Conservation (phyloP, 2,888 invertebrate genomes). For the Strigamia crassipes region DNA sequence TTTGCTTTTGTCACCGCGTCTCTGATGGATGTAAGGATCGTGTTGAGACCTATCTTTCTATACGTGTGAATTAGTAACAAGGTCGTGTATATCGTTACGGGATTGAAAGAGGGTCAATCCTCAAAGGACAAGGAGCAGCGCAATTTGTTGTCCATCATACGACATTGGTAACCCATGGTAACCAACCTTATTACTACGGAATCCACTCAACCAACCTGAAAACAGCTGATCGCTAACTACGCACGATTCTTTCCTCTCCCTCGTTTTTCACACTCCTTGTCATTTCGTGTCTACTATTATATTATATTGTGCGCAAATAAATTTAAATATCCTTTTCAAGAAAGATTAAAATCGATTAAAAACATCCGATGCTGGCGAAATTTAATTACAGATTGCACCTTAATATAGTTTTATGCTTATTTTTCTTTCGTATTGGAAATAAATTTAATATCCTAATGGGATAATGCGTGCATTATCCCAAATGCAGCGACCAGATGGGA, state of each 20-base stretch:
- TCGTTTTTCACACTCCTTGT: background rate
- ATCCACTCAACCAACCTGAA: background rate
- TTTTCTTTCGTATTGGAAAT: background rate
- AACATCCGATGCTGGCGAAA: background rate
- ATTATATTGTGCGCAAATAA: background rate
- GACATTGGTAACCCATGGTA: conserved; percentile 19
- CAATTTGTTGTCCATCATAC: conserved; percentile 35
- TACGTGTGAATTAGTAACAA: conserved; percentile 37
- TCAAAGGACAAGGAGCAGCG: conserved; percentile 24
- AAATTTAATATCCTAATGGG: background rate
- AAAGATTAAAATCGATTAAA: background rate
- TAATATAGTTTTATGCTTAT: background rate
- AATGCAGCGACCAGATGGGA: conserved; percentile 5
- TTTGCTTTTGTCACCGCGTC: background rate
- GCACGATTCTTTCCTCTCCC: background rate
- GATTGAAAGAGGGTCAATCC: conserved; percentile 40
- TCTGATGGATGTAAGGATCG: conserved; percentile 38
- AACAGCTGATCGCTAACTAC: conserved; percentile 40
- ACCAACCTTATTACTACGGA: conserved; percentile 10
- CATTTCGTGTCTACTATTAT: background rate
- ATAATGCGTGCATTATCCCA: conserved; percentile 18
- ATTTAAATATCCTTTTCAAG: background rate
- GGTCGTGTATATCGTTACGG: conserved; percentile 35
- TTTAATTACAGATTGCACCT: background rate
- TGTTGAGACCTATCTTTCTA: conserved; percentile 28